Percentiles rank a stretch among this genome's conserved stretches.
These are phyloP conservation scores for Amphiprion percula DNA, from an alignment of 2,113 vertebrate species.

Conservation along the genomic window DNA sequence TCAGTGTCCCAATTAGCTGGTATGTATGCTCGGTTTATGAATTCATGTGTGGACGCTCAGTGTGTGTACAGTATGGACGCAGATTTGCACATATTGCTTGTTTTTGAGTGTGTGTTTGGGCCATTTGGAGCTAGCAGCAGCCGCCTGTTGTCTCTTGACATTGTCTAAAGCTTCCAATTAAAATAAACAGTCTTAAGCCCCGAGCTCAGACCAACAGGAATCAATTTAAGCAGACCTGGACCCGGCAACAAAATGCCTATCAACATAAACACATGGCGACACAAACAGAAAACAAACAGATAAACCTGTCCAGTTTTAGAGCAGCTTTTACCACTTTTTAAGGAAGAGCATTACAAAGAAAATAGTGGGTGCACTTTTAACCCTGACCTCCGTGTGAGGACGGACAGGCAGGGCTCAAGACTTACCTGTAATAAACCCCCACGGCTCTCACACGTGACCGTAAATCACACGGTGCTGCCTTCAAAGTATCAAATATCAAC, in stretches of 20 bases:
- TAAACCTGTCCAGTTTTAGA: constrained; percentile 78
- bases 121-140: neutral
- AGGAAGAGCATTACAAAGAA: constrained; percentile 84
- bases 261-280: constrained; percentile 62
- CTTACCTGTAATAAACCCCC: constrained; percentile 85
- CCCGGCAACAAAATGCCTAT: constrained; percentile 28
- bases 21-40: constrained; percentile 65
- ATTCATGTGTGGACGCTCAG: constrained; percentile 55
- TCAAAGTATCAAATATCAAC: constrained; percentile 83
- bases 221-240: constrained; percentile 24
- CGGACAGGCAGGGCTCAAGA: constrained; percentile 65
- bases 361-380: constrained; percentile 84
- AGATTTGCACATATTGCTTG: neutral
- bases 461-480: constrained; percentile 82
- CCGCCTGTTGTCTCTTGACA: neutral
- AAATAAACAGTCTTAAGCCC: constrained; percentile 3
- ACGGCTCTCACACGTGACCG: constrained; percentile 67
- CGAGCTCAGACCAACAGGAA: constrained; percentile 29
- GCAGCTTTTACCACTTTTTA: constrained; percentile 78
- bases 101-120: neutral
- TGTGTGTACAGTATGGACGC: constrained; percentile 18
- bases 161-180: constrained; percentile 4
- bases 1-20: constrained; percentile 82
- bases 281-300: constrained; percentile 72
- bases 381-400: constrained; percentile 82